Conservation (phyloP, 2,888 invertebrate species). For the Lasioglossum villosulum region DNA sequence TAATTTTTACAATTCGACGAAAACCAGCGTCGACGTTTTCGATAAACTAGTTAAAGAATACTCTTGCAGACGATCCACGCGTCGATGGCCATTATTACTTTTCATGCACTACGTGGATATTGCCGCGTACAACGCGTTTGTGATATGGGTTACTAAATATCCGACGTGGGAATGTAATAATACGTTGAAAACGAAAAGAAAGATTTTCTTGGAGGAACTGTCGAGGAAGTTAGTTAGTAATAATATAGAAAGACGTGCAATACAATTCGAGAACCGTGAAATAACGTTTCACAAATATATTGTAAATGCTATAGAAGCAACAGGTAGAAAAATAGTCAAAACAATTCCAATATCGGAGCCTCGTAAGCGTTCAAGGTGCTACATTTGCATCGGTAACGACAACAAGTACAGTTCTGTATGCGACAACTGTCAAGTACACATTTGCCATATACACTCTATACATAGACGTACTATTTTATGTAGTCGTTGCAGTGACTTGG, state of each 20-base stretch:
- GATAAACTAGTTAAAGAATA: slow-evolving; percentile 20
- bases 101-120: slow-evolving; percentile 21
- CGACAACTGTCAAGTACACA: slow-evolving; percentile 14
- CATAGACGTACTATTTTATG: slow-evolving; percentile 9
- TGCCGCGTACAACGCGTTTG: slow-evolving; percentile 27
- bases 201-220: slow-evolving; percentile 17
- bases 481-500: slow-evolving; percentile 1
- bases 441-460: slow-evolving; percentile 16
- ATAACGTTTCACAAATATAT: slow-evolving; percentile 4
- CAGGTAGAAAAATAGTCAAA: slow-evolving; percentile 29
- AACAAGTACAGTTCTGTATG: slow-evolving; percentile 19
- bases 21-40: neutral
- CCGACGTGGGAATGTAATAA: neutral
- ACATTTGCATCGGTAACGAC: slow-evolving; percentile 21
- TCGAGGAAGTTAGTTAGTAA: neutral
- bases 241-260: slow-evolving; percentile 25
- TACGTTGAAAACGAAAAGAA: neutral
- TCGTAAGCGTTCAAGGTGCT: slow-evolving; percentile 21
- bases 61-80: slow-evolving; percentile 13
- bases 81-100: slow-evolving; percentile 23
- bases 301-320: slow-evolving; percentile 17
- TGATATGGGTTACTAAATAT: slow-evolving; percentile 7
- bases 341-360: neutral
- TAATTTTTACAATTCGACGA: slow-evolving; percentile 14
- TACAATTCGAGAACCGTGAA: slow-evolving; percentile 14